Conservation (phyloP, 2,888 invertebrate species). For the Drosophila multiciliata region DNA sequence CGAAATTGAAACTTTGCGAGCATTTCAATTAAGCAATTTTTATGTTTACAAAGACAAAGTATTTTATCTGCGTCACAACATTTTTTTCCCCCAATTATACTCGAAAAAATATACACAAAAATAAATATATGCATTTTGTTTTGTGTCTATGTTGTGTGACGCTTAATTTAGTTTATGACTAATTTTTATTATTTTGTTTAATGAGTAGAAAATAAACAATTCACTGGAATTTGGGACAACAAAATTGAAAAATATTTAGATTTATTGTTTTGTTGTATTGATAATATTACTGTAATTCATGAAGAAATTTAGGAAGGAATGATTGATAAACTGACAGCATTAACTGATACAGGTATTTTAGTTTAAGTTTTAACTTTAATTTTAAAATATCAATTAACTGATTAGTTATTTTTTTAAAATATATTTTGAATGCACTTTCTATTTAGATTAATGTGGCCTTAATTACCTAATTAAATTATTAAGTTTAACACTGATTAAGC, state of each 20-base stretch:
- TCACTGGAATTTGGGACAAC: slow-evolving; percentile 24
- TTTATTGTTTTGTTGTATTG: background rate
- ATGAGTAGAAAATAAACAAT: slow-evolving; percentile 2
- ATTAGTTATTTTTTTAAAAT: too few relatives aligned
- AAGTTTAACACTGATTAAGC: background rate
- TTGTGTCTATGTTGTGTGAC: slow-evolving; percentile 5
- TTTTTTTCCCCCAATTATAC: slow-evolving; percentile 9
- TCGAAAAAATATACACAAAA: background rate
- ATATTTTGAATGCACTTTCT: background rate
- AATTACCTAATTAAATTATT: background rate
- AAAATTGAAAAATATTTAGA: slow-evolving; percentile 8
- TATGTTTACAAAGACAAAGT: slow-evolving; percentile 13
- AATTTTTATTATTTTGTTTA: slow-evolving; percentile 15
- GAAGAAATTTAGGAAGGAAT: background rate
- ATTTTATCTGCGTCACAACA: slow-evolving; percentile 14
- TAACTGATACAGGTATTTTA: background rate
- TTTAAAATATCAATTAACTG: background rate
- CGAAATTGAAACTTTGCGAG: slow-evolving; percentile 42
- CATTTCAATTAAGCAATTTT: slow-evolving; percentile 35
- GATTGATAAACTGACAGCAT: slow-evolving; percentile 3
- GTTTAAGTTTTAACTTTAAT: background rate
- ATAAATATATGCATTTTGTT: background rate
- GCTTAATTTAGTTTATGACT: slow-evolving; percentile 35
- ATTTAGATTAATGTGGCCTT: background rate
- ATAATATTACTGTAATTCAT: slow-evolving; percentile 21